Conservation (phyloP, 2,888 invertebrate species). For the Creontiades dilutus region DNA sequence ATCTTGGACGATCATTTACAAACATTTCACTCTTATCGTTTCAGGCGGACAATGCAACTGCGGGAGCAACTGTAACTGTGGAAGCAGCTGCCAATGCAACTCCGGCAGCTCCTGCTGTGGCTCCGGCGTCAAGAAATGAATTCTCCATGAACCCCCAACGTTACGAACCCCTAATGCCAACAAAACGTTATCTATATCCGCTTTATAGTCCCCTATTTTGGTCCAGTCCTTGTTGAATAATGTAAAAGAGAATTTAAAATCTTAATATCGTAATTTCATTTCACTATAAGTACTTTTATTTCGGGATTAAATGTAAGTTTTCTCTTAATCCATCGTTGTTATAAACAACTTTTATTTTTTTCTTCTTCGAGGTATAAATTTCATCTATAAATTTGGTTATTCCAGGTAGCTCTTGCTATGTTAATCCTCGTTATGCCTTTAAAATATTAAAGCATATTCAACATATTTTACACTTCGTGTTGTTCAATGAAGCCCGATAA, state of each 20-base stretch:
- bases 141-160: background rate
- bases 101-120: constrained; percentile 63
- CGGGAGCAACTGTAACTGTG: constrained; percentile 57
- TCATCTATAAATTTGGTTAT: too few relatives aligned
- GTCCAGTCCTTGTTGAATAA: background rate
- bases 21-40: background rate
- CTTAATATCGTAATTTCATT: too few relatives aligned
- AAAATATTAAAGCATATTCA: background rate
- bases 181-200: background rate
- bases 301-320: background rate
- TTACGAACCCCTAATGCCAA: background rate
- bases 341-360: background rate
- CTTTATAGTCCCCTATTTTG: background rate
- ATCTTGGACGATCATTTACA: too few relatives aligned
- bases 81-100: constrained; percentile 54
- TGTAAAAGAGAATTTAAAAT: too few relatives aligned
- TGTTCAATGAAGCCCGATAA: too few relatives aligned
- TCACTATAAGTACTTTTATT: too few relatives aligned
- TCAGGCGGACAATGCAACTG: constrained; percentile 65
- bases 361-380: too few relatives aligned
- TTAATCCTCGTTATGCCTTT: background rate
- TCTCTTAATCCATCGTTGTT: background rate
- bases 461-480: too few relatives aligned
- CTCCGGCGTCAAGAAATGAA: constrained; percentile 58
- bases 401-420: background rate